phyloP scores from a whole-genome alignment of 2,113 vertebrate species.

The Cisticola juncidis region DNA sequence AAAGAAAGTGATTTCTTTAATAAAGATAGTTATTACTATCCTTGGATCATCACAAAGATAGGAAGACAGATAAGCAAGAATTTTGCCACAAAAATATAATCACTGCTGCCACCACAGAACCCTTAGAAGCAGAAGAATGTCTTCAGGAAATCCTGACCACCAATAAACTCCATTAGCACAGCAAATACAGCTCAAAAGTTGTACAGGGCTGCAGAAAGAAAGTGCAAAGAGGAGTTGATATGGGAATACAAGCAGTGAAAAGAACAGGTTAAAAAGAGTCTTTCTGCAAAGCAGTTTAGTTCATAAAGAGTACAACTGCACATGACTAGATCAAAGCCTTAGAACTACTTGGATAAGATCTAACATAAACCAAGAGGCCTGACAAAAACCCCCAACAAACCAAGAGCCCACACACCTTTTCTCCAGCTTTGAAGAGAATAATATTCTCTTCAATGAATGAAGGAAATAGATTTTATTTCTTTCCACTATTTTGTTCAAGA shows the following conservation, averaged over 20 bases:
- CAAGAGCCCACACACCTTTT: not conserved
- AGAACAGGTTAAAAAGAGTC: not conserved
- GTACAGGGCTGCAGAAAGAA: not conserved
- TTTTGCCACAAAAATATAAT: not conserved
- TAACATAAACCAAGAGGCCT: not conserved
- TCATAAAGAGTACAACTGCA: not conserved
- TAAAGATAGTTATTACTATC: accelerated
- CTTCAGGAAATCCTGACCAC: not conserved
- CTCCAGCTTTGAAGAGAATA: not conserved
- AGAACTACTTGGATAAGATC: not conserved
- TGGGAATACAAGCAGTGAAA: not conserved
- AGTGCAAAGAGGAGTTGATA: not conserved
- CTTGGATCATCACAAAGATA: not conserved
- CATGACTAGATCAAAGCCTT: not conserved
- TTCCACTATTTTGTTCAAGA: not conserved
- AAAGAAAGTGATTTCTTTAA: no score
- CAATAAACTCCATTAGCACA: not conserved
- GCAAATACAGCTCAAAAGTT: not conserved
- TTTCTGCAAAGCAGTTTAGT: not conserved
- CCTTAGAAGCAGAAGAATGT: not conserved
- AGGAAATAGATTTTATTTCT: not conserved
- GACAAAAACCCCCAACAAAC: not conserved
- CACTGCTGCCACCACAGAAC: not conserved
- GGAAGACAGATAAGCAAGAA: not conserved
- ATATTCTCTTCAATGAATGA: not conserved